A percentile compares a stretch with the other conserved stretches of the same genome.
Conservation (phyloP, 1,140 invertebrate genomes). For the Brachionus rubens region DNA sequence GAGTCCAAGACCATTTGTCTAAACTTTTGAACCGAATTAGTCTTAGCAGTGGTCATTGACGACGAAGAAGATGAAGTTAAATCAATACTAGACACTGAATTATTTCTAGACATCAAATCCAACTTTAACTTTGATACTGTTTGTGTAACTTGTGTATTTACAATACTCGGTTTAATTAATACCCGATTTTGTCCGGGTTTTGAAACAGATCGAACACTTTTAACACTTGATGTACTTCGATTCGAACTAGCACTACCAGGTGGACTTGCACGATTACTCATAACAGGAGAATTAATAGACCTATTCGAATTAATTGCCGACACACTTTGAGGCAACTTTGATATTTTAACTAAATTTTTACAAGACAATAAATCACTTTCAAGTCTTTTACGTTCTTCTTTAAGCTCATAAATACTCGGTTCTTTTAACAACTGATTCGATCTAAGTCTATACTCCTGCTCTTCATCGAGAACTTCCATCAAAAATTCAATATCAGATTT, state of each 20-base stretch:
- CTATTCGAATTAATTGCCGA: not conserved
- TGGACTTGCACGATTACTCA: not conserved
- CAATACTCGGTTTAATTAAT: not conserved
- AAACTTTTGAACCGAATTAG: conserved; percentile 9
- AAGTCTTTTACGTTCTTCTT: conserved; percentile 29
- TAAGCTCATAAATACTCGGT: conserved; percentile 21
- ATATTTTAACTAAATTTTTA: conserved; percentile 26
- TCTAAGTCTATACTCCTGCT: not conserved
- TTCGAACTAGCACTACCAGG: not conserved
- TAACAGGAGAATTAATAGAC: not conserved
- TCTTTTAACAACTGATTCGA: not conserved
- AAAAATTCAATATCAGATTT: conserved; percentile 24
- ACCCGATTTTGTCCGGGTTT: not conserved
- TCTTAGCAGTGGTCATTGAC: not conserved
- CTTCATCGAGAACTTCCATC: conserved; percentile 10
- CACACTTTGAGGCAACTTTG: not conserved
- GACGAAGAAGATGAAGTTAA: not conserved
- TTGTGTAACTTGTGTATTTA: not conserved
- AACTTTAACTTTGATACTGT: conserved; percentile 5
- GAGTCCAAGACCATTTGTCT: conserved; percentile 31
- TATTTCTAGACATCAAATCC: not conserved
- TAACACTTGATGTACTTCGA: not conserved
- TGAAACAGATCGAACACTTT: not conserved
- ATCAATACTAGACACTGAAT: not conserved
- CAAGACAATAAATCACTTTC: conserved; percentile 36